These are phyloP conservation scores for Microctenopoma stevenorrisi DNA, from an alignment of 2,797 vertebrate species.

Conservation along the genomic window DNA sequence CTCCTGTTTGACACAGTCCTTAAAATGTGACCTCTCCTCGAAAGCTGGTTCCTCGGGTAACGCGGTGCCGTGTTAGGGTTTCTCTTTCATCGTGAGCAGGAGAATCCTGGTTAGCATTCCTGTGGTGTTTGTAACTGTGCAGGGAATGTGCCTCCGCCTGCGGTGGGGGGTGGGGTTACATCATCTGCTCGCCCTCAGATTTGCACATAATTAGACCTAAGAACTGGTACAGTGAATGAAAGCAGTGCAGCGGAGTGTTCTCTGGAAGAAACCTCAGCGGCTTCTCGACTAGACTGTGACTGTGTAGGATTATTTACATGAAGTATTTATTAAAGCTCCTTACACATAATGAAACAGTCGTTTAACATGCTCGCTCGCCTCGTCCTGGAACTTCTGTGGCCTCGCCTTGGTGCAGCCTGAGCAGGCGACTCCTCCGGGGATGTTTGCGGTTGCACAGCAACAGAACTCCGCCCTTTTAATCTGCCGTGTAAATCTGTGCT, in stretches of 20 bases:
- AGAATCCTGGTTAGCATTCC: not conserved
- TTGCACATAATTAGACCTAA: not conserved
- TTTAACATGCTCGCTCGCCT: no score
- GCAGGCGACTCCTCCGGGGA: not conserved
- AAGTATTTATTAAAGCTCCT: no score
- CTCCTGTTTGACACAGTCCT: not conserved
- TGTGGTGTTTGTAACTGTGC: not conserved
- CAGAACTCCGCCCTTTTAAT: no score
- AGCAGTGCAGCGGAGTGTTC: no score
- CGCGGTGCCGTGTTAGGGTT: constrained; percentile 7
- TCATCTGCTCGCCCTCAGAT: not conserved
- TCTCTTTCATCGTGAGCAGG: not conserved
- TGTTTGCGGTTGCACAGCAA: no score
- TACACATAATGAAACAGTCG: no score
- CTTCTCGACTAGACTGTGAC: no score
- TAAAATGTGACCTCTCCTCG: not conserved
- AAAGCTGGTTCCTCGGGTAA: constrained; percentile 13
- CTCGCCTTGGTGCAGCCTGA: not conserved
- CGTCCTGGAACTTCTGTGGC: no score
- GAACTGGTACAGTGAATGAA: not conserved
- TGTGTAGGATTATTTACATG: no score
- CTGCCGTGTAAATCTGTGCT: no score
- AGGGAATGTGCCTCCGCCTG: not conserved
- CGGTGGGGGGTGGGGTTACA: not conserved
- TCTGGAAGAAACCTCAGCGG: no score